A percentile compares a stretch with the other conserved stretches of the same genome.
Conservation (phyloP, 2,888 invertebrate genomes). For the Archips crataeganus region DNA sequence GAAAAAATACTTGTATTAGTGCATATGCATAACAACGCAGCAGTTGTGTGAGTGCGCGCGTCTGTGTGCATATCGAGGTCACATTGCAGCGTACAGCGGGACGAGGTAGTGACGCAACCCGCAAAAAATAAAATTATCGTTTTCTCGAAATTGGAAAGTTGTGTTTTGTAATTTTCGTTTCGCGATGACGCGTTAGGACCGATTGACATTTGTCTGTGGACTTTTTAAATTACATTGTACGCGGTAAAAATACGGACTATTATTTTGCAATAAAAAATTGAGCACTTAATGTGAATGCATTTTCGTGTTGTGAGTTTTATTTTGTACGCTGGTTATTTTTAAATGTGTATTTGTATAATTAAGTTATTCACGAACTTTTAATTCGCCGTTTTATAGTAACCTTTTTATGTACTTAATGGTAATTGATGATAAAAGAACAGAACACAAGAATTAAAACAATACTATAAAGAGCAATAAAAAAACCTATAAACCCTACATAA, state of each 20-base stretch:
- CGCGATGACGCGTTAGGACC: constrained; percentile 33
- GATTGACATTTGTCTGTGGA: constrained; percentile 26
- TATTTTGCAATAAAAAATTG: background rate
- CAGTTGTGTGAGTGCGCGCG: constrained; percentile 56
- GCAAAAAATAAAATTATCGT: constrained; percentile 36
- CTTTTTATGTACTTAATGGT: background rate
- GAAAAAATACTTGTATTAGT: constrained; percentile 56
- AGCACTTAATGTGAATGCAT: background rate
- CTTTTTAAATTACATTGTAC: background rate
- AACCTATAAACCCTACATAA: background rate
- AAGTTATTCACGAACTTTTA: background rate
- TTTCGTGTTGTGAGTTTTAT: background rate
- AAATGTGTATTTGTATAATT: background rate
- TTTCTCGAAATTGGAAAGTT: constrained; percentile 43
- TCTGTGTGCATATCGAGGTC: constrained; percentile 78
- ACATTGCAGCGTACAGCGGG: constrained; percentile 68
- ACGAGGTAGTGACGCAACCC: constrained; percentile 48
- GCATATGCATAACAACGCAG: constrained; percentile 56
- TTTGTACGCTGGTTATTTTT: background rate
- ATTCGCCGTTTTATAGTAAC: background rate
- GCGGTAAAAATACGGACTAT: background rate
- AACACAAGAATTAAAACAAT: background rate
- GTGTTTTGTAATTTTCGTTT: constrained; percentile 37
- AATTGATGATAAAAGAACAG: background rate
- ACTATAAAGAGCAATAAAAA: no score